Conservation (phyloP, 2,888 invertebrate species). For the Argynnis bischoffii region DNA sequence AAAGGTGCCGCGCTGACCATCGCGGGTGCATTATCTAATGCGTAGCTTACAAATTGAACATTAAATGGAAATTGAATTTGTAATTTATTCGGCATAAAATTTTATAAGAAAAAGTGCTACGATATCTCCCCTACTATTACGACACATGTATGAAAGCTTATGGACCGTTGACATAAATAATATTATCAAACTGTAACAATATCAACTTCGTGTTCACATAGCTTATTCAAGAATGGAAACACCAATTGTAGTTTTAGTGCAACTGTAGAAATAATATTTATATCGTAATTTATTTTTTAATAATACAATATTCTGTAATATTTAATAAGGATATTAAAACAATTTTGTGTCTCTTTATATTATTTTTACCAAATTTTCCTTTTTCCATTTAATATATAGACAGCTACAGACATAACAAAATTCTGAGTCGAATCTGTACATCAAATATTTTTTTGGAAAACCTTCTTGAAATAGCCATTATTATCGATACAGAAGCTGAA, state of each 20-base stretch:
- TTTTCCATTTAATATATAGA: not conserved
- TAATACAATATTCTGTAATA: constrained; percentile 3
- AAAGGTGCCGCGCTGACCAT: too few relatives aligned
- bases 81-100: too few relatives aligned
- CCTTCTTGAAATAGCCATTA: too few relatives aligned
- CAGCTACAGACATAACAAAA: too few relatives aligned
- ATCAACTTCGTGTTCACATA: constrained; percentile 11
- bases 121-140: too few relatives aligned
- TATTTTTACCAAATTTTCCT: not conserved
- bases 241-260: constrained; percentile 4
- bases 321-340: constrained; percentile 9
- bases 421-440: too few relatives aligned
- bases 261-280: constrained; percentile 15
- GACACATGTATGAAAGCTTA: too few relatives aligned
- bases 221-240: constrained; percentile 4
- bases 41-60: too few relatives aligned
- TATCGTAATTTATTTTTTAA: constrained; percentile 17
- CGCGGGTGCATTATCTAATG: too few relatives aligned
- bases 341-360: not conserved
- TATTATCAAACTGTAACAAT: not conserved
- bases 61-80: too few relatives aligned
- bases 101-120: not conserved
- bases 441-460: too few relatives aligned
- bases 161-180: not conserved
- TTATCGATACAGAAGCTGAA: too few relatives aligned